These are phyloP conservation scores for Sesamia nonagrioides DNA, from an alignment of 1,140 invertebrate genomes.

Conservation along the genomic window DNA sequence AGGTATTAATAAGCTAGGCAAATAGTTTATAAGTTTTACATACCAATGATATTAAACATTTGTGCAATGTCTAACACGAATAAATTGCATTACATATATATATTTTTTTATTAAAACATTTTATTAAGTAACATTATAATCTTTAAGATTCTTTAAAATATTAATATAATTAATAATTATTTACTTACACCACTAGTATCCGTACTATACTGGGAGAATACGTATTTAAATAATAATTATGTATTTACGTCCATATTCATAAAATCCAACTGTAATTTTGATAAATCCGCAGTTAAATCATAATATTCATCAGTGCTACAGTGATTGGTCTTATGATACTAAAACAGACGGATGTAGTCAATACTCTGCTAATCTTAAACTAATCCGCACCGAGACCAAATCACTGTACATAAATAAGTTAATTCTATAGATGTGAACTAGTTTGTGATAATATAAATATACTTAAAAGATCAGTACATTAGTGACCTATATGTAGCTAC, in stretches of 20 bases:
- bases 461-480: constrained; percentile 40
- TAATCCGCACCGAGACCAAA: background rate
- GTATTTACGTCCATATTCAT: constrained; percentile 10
- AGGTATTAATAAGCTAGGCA: constrained; percentile 47
- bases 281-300: background rate
- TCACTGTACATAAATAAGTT: constrained; percentile 23
- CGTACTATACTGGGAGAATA: background rate
- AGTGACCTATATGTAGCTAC: constrained; percentile 2
- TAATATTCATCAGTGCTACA: constrained; percentile 28
- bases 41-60: constrained; percentile 60
- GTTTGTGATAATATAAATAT: background rate
- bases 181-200: constrained; percentile 5
- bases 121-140: constrained; percentile 65
- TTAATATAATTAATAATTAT: constrained; percentile 44
- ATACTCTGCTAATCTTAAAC: constrained; percentile 20
- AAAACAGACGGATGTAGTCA: constrained; percentile 18
- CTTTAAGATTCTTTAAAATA: constrained; percentile 60
- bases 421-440: constrained; percentile 14
- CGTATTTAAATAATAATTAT: background rate
- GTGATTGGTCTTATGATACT: background rate
- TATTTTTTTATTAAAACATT: constrained; percentile 56
- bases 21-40: constrained; percentile 42
- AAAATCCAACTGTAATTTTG: background rate
- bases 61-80: constrained; percentile 66
- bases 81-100: constrained; percentile 60